Evolutionary conservation across 2,797 vertebrate genomes (phyloP).

Genomic region (Trachops cirrhosus): DNA sequence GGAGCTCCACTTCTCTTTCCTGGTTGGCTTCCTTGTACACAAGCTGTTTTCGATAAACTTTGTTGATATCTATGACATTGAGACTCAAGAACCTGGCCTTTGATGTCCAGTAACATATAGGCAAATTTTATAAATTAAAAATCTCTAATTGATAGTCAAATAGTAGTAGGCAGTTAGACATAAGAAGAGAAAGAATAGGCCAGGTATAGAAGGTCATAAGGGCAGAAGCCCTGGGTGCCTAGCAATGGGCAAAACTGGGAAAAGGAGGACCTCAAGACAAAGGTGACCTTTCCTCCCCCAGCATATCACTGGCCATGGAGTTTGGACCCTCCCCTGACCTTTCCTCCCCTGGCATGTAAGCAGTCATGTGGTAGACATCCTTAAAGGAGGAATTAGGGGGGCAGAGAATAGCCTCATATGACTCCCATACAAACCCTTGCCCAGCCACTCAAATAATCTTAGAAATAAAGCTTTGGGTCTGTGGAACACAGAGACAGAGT

Average conservation of each 20-base stretch:
- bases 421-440: background rate
- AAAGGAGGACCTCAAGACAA: too few relatives aligned
- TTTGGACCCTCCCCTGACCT: background rate
- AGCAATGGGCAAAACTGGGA: background rate
- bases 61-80: background rate
- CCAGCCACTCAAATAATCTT: background rate
- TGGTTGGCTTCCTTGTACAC: too few relatives aligned
- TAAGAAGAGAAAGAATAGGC: background rate
- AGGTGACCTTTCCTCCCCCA: background rate
- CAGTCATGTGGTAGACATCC: background rate
- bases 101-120: background rate
- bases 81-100: background rate
- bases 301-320: background rate
- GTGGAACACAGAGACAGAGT: background rate
- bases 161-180: background rate
- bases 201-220: too few relatives aligned
- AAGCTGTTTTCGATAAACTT: background rate
- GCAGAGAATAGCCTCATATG: background rate
- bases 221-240: background rate
- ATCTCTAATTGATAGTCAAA: background rate
- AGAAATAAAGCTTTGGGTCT: background rate
- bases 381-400: background rate
- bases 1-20: background rate
- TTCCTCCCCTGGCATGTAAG: background rate
- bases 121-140: background rate